Evolutionary conservation across 1,140 invertebrate genomes (phyloP).

Genomic region (Zaprionus gabonicus): DNA sequence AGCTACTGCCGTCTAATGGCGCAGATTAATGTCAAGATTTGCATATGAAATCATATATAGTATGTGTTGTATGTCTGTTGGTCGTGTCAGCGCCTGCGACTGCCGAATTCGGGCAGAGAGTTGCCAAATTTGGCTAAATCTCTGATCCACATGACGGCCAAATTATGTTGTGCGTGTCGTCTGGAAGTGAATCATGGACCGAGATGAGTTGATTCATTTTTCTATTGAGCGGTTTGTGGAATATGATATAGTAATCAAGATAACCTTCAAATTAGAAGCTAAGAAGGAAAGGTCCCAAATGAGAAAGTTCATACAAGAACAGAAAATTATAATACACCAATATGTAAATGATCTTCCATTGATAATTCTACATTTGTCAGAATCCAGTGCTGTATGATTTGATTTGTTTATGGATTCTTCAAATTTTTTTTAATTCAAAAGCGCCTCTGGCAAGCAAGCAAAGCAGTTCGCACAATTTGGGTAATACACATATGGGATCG

Average conservation of each 20-base stretch:
- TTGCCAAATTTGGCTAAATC: conserved; percentile 57
- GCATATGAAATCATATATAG: conserved; percentile 74
- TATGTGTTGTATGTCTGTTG: conserved; percentile 41
- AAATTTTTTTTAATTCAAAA: too few relatives aligned
- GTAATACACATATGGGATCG: too few relatives aligned
- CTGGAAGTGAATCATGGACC: conserved; percentile 56
- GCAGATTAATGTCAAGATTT: conserved; percentile 83
- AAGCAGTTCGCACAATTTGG: too few relatives aligned
- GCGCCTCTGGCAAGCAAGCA: too few relatives aligned
- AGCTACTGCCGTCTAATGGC: conserved; percentile 49
- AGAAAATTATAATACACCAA: too few relatives aligned
- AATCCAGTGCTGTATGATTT: too few relatives aligned
- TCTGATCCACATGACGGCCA: conserved; percentile 18
- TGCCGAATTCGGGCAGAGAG: conserved; percentile 44
- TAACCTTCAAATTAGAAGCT: too few relatives aligned
- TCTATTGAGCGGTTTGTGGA: background rate
- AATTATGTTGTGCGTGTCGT: conserved; percentile 43
- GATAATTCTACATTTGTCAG: too few relatives aligned
- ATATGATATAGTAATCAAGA: too few relatives aligned
- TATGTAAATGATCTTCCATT: background rate
- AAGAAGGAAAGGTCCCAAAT: too few relatives aligned
- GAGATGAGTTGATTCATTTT: conserved; percentile 23
- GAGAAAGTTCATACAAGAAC: too few relatives aligned
- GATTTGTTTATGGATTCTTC: too few relatives aligned
- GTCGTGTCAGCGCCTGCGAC: conserved; percentile 48